Evolutionary conservation across 2,797 vertebrate species (phyloP).

Genomic region (Peromyscus nudipes): DNA sequence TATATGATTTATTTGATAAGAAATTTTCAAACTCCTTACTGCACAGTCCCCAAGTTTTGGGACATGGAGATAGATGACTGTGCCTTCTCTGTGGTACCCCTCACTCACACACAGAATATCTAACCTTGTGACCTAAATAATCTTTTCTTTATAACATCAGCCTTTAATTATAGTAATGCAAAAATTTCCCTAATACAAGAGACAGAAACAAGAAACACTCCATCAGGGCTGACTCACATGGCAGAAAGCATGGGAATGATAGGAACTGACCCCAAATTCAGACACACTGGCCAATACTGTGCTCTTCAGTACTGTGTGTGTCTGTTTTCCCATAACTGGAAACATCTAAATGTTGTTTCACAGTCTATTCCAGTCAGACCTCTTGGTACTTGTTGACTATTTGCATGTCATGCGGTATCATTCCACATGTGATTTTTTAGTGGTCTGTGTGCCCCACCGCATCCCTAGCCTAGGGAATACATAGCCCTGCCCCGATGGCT

Average conservation of each 20-base stretch:
- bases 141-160: not conserved
- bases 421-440: not conserved
- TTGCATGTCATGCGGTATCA: not conserved
- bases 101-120: not conserved
- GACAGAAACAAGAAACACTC: not conserved
- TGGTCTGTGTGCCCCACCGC: accelerated
- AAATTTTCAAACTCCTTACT: not conserved
- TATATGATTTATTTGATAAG: too few species aligned
- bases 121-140: not conserved
- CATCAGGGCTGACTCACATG: not conserved
- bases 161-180: not conserved
- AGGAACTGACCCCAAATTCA: accelerated
- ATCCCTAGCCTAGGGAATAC: accelerated
- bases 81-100: not conserved
- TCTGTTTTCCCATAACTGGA: not conserved
- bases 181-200: not conserved
- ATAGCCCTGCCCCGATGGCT: not conserved
- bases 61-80: too few species aligned
- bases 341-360: not conserved
- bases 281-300: not conserved
- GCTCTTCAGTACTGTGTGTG: not conserved
- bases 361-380: not conserved
- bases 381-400: not conserved
- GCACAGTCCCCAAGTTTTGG: not conserved
- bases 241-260: not conserved